phyloP scores from a whole-genome alignment of 2,888 invertebrate genomes.

The Drosophila picticornis region DNA sequence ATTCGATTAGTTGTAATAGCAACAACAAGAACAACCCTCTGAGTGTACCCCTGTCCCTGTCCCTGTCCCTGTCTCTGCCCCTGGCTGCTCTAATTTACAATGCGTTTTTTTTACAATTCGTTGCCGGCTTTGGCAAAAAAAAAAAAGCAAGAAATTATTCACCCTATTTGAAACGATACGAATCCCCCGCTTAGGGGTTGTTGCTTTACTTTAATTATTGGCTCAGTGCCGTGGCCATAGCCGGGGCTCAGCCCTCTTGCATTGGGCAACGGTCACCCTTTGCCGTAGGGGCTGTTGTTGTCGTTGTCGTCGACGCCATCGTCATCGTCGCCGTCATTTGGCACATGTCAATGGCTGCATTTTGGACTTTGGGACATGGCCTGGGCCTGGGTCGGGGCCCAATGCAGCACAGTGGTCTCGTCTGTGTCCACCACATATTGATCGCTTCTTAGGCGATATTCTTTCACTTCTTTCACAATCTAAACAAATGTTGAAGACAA shows the following conservation, averaged over 20 bases:
- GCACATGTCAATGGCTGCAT: conserved; percentile 79
- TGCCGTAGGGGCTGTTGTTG: conserved; percentile 52
- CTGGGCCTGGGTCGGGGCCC: conserved; percentile 11
- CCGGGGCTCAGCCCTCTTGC: conserved; percentile 51
- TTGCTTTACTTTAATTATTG: conserved; percentile 74
- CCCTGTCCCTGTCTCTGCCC: conserved; percentile 7
- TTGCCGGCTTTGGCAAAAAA: conserved; percentile 31
- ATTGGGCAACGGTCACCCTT: conserved; percentile 63
- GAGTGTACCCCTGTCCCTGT: conserved; percentile 7
- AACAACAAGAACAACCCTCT: conserved; percentile 36
- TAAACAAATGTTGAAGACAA: not conserved
- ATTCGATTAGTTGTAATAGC: conserved; percentile 66
- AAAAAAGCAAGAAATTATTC: conserved; percentile 29
- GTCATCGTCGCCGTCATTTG: conserved; percentile 49
- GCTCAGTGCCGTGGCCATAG: conserved; percentile 59
- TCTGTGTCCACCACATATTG: not conserved
- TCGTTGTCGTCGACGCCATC: conserved; percentile 19
- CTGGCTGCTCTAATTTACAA: conserved; percentile 67
- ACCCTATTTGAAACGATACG: conserved; percentile 55
- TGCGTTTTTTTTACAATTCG: conserved; percentile 52
- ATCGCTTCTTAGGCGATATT: not conserved
- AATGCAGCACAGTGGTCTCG: conserved; percentile 58
- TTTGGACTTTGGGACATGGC: conserved; percentile 49
- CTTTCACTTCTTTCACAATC: not conserved
- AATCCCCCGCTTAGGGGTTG: conserved; percentile 71